These are phyloP conservation scores for Drosophila rufa DNA, from an alignment of 1,140 invertebrate species.

Conservation along the genomic window DNA sequence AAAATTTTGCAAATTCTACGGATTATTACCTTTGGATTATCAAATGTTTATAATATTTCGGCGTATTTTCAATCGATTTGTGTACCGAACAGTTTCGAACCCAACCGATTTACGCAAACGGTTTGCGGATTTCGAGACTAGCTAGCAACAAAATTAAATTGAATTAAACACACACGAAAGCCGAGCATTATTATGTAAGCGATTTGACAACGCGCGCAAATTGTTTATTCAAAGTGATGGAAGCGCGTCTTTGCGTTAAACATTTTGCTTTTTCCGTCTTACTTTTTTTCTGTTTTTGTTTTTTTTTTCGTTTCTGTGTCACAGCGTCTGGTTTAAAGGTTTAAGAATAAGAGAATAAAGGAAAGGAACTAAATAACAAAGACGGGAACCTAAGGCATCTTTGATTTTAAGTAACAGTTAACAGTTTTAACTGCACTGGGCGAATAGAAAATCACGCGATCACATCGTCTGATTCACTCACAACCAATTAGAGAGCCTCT, in stretches of 20 bases:
- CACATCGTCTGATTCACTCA: slow-evolving; percentile 71
- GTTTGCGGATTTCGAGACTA: slow-evolving; percentile 10
- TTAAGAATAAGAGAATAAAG: slow-evolving; percentile 1
- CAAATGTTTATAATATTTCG: not conserved
- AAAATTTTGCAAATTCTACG: not conserved
- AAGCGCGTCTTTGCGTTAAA: slow-evolving; percentile 57
- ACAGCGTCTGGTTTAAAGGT: slow-evolving; percentile 34
- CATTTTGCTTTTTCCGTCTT: slow-evolving; percentile 42
- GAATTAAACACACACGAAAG: slow-evolving; percentile 44
- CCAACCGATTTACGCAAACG: slow-evolving; percentile 32
- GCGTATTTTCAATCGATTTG: not conserved
- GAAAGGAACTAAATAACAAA: not conserved
- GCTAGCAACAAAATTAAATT: slow-evolving; percentile 32
- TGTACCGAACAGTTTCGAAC: slow-evolving; percentile 6
- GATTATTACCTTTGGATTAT: not conserved
- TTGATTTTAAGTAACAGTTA: slow-evolving; percentile 17
- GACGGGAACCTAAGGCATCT: slow-evolving; percentile 5
- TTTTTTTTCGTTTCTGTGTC: slow-evolving; percentile 56
- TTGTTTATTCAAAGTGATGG: slow-evolving; percentile 78
- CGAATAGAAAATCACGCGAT: slow-evolving; percentile 69
- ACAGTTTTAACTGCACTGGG: slow-evolving; percentile 49
- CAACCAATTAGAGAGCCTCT: slow-evolving; percentile 64
- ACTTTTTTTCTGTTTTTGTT: not conserved
- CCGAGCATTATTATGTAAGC: slow-evolving; percentile 61
- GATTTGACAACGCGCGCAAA: slow-evolving; percentile 61